Base-by-base conservation (phyloP, 2,797 vertebrate genomes). In the Ctenopoma multispine region DNA sequence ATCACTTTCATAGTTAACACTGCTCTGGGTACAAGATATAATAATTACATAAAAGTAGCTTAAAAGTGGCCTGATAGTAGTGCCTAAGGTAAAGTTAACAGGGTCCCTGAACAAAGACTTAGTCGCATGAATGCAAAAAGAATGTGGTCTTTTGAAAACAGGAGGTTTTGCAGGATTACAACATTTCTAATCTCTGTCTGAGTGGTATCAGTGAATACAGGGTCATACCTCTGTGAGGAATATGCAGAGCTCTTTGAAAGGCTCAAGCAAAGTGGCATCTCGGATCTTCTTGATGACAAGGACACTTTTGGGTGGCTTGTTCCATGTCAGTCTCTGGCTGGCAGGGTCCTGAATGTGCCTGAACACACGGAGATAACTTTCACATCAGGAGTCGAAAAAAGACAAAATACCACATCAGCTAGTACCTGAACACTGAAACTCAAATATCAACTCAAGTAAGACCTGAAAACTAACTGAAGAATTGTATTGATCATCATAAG, bases 321-420 rank as follows among this genome's bases (percentile, higher is more conserved):
- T 99, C 98, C 98, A 99, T 0, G 97, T 98, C 90, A 99, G 92
- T 89, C 94, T 95, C 92, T 99, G 98, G 93, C 96, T 98, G 38
- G 97, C 97, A 41, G 97, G 98, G 82, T 99, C 98, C 93, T 99
- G 98, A 83, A 99, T 98, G 90, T 99, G 97, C 98, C 98, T 99
- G 74, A 69, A 83, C 13, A 79, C 13, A 83, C 17, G 81, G 54
- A 77, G 5, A 24, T n/a, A n/a, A n/a, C n/a, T n/a, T n/a, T n/a
- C n/a, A n/a, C n/a, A n/a, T n/a, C n/a, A n/a, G n/a, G n/a, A n/a
- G n/a, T n/a, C n/a, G n/a, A n/a, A n/a, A n/a, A 10, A 60, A 20
- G 0, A 12, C 7, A n/a, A 20, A 38, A 38, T 9, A 38, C 5
- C 34, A 24, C 12, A 18, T 20, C n/a, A 47, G n/a, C 29, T 17